Base-by-base conservation (phyloP, 2,797 vertebrate genomes). In the Tenualosa ilisha region DNA sequence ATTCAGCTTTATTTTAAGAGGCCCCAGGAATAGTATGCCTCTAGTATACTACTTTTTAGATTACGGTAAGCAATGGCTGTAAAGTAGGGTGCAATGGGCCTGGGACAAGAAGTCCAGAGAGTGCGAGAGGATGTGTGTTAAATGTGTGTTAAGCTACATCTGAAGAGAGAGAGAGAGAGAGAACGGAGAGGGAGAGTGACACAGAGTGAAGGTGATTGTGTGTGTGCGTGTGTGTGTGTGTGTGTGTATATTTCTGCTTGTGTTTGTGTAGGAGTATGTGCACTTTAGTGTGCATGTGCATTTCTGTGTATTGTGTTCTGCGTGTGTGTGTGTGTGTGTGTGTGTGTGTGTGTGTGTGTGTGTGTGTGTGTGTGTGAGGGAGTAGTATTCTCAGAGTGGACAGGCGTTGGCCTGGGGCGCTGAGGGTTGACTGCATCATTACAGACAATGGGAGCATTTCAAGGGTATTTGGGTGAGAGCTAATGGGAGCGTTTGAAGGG, bases 401-500 rank as follows among this genome's bases (percentile, higher is more conserved):
- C 43, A n/a, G 43, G 22, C 51, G 82, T 46, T 79, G 72, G 72
- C 72, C 72, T 46, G 72, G 37, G 72, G 72, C 72, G 13, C 40
- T 46, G 72, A 46, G 72, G 40, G 72, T 7, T 79, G 72, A 79
- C 40, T 79, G 72, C 17, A 8, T 46, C 72, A 43, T 43, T 79
- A 43, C 20, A 22, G 72, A 79, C n/a, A 53, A 49, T n/a, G 15
- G 81, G 53, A 26, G 22, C 40, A 24, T 59, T 53, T 59, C 5
- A 61, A 61, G 40, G 53, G 37, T 59, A 59, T 22, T 46, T 59
- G 43, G 82, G 81, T 82, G 81, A 51, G 81, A 20, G 68, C 15
- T 43, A 75, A 43, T 40, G 68, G 68, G 68, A 43, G 68, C 63
- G 13, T 75, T 75, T 75, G 31, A 75, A 75, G 68, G 68, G 68